Conservation (phyloP, 2,888 invertebrate species). For the Adineta ricciae region DNA sequence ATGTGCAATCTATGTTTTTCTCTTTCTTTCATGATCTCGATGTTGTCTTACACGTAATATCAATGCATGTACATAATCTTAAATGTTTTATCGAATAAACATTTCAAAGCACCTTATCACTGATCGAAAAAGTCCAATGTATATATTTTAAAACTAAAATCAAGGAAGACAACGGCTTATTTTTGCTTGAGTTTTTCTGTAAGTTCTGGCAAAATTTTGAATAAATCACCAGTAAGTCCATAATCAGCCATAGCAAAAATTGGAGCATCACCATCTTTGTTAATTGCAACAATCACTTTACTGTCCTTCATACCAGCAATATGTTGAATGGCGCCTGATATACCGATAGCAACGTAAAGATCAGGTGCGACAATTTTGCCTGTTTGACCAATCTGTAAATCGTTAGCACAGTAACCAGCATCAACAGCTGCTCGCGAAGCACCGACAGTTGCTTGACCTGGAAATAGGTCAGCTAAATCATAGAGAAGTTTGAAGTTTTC, state of each 20-base stretch:
- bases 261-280: conserved; percentile 96
- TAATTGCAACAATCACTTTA: conserved; percentile 96
- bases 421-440: conserved; percentile 96
- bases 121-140: too few relatives aligned
- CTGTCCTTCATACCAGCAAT: conserved; percentile 98
- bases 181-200: conserved; percentile 29
- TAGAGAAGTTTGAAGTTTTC: conserved; percentile 94
- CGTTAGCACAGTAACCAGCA: conserved; percentile 93
- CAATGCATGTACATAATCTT: too few relatives aligned
- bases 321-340: conserved; percentile 97
- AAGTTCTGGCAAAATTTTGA: conserved; percentile 58
- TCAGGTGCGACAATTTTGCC: conserved; percentile 98
- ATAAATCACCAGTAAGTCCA: conserved; percentile 85
- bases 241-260: conserved; percentile 69
- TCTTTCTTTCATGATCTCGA: not conserved
- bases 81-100: too few relatives aligned
- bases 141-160: too few relatives aligned
- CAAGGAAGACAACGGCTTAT: not conserved
- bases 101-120: too few relatives aligned
- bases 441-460: conserved; percentile 77
- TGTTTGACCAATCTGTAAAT: conserved; percentile 92
- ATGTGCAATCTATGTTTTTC: not conserved
- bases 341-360: conserved; percentile 90
- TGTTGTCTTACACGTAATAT: not conserved
- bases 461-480: conserved; percentile 82